Base-by-base conservation (phyloP, 2,888 invertebrate species). In the Drosophila birchii region DNA sequence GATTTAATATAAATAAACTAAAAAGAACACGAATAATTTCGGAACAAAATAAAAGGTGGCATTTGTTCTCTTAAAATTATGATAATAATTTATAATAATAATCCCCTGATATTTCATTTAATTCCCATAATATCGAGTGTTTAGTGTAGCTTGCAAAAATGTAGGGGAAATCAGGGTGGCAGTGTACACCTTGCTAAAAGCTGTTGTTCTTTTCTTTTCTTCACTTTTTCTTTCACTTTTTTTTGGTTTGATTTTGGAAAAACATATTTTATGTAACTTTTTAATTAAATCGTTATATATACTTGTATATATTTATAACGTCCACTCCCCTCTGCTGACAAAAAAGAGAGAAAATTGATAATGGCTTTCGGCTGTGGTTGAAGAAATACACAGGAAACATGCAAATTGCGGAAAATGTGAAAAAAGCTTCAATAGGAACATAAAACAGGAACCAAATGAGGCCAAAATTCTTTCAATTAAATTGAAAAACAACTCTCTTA, bases 251-350 rank as follows among this genome's bases (percentile, higher is more conserved):
- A 16, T 38, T 62, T 43, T 63, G n/a, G 51, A 38, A 53, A 64
- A 53, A 43, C 75, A 75, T 81, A 85, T 86, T 84, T 86, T 76
- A 78, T 84, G 85, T 77, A 86, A 86, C 87, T 84, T 84, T 84
- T 81, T 86, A 84, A 84, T 84, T 84, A 84, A 86, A 86, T 84
- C 87, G 76, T 84, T 86, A 78, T 79, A 73, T 23, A 51, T 20
- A 51, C 49, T 49, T 41, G 34, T 20, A 47, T 34, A 32, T 39
- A 53, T 43, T 54, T 57, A 70, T 70, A 38, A 36, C 23, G 29
- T 54, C 20, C 23, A 23, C 54, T 66, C 44, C 29, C 53, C 49
- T 14, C 43, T 38, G 16, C 41, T 16, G 16, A 41, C 1, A 39
- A n/a, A n/a, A 56, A 32, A 9, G 7, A 44, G 47, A 53, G 60